Conservation (phyloP, 2,797 vertebrate genomes). For the Setipinna tenuifilis region DNA sequence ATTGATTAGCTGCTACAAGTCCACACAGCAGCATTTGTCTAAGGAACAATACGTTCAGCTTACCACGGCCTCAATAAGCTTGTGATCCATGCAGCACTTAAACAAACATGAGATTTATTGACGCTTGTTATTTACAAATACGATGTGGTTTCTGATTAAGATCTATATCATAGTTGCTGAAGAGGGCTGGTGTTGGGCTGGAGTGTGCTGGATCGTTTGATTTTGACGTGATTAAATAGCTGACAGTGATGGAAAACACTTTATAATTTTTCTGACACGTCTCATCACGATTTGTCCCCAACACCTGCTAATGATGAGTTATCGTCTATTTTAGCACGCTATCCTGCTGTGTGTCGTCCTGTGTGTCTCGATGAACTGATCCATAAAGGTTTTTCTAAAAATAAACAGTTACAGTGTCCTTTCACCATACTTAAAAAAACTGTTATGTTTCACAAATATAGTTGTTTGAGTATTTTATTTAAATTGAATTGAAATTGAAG, state of each 20-base stretch:
- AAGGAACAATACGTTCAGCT: conserved; percentile 5
- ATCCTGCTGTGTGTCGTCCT: not conserved
- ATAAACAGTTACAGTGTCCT: not conserved
- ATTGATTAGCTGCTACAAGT: conserved; percentile 10
- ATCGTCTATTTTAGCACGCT: not conserved
- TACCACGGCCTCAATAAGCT: not conserved
- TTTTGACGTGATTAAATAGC: conserved; percentile 2
- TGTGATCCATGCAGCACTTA: conserved; percentile 17
- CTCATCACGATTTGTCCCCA: not conserved
- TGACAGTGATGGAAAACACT: conserved; percentile 1
- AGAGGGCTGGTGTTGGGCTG: not conserved
- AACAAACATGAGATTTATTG: conserved; percentile 22
- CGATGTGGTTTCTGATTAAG: conserved; percentile 14
- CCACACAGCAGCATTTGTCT: not conserved
- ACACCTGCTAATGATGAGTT: conserved; percentile 10
- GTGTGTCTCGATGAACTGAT: not conserved
- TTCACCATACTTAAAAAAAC: not conserved
- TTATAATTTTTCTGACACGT: conserved; percentile 10
- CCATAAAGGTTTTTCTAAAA: conserved; percentile 9
- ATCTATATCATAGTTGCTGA: not conserved
- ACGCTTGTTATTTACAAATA: conserved; percentile 13
- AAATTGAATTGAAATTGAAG: too few species aligned
- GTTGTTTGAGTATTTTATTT: too few species aligned
- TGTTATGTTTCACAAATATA: too few species aligned
- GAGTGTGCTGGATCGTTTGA: not conserved